These are phyloP conservation scores for Hermaeophaga mercurialis DNA, from an alignment of 2,888 invertebrate genomes.

Conservation along the genomic window DNA sequence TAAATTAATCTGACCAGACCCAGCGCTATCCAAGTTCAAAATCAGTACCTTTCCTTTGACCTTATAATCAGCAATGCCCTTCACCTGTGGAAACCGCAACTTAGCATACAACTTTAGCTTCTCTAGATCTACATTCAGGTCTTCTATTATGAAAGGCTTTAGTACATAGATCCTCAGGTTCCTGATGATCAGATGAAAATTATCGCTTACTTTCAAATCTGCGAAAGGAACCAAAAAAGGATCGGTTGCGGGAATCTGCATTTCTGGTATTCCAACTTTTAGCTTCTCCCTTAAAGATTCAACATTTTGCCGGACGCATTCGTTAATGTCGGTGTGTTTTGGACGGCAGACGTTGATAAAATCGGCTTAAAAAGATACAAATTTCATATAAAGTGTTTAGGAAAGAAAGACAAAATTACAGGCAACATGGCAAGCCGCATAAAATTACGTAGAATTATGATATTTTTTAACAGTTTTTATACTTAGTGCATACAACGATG, in stretches of 20 bases:
- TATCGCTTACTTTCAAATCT: conserved; percentile 63
- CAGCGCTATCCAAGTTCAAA: conserved; percentile 71
- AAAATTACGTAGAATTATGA: too few species aligned
- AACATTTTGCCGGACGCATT: conserved; percentile 65
- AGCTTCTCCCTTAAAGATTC: conserved; percentile 64
- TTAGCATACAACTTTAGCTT: conserved; percentile 62
- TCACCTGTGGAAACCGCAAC: conserved; percentile 65
- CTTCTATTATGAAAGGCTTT: conserved; percentile 63
- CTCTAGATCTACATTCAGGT: conserved; percentile 58
- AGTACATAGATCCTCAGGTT: conserved; percentile 58
- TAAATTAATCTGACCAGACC: conserved; percentile 67
- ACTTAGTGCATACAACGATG: too few species aligned
- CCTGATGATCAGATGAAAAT: conserved; percentile 39
- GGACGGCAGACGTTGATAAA: conserved; percentile 63
- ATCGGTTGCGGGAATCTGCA: conserved; percentile 70
- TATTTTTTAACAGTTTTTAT: too few species aligned
- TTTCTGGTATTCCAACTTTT: conserved; percentile 65
- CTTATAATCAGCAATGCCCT: conserved; percentile 66
- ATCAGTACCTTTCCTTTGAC: conserved; percentile 70
- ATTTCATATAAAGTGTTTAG: too few species aligned
- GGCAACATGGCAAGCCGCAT: too few species aligned
- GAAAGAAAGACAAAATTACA: too few species aligned
- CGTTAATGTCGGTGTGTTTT: conserved; percentile 64
- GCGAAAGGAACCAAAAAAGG: conserved; percentile 70
- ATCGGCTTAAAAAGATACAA: not conserved